Base-by-base conservation (phyloP, 2,888 invertebrate genomes). In the Drosophila aldrichi region DNA sequence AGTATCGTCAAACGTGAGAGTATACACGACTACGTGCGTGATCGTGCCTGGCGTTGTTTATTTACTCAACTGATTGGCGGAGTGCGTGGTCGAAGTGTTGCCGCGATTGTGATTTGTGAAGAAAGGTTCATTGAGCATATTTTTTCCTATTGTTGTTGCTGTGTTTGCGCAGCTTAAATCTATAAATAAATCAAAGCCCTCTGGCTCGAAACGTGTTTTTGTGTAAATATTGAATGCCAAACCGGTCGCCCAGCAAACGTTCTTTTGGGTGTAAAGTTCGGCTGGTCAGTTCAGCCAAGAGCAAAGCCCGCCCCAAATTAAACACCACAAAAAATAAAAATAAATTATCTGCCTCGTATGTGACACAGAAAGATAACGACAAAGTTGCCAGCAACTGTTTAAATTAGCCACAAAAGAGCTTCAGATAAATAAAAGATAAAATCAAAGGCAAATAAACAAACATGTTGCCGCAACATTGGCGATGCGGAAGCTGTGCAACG, bases 71-170 rank as follows among this genome's bases (percentile, higher is more conserved):
- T 88, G 86, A 87, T 87, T 87, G 79, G 70, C 67, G 57, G 69
- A 87, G 85, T 87, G 88, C 74, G 70, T 66, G 57, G 55, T 44
- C 32, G 16, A 64, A 76, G 74, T 77, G 76, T 71, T 80, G 78
- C 77, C 74, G 70, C 68, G 74, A 72, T 64, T 76, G 70, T 67
- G 75, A 72, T 79, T 75, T 81, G 62, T 81, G 62, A 66, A 68
- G 64, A 52, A 81, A 84, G 89, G 88, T 87, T 84, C 89, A 84
- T 83, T 87, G 89, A 80, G 89, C 87, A 86, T 74, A 73, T 69
- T 62, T 59, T 73, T 38, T 38, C 14, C n/a, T 4, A 25, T 40
- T 63, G 65, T 48, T 58, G 18, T 48, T 58, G 46, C 25, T 25
- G 32, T 25, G n/a, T 29, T 48, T 38, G 36, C 29, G 59, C 51